A percentile compares a stretch with the other conserved stretches of the same genome.
Conservation (phyloP, 1,140 invertebrate genomes). For the Micrasema minimum region DNA sequence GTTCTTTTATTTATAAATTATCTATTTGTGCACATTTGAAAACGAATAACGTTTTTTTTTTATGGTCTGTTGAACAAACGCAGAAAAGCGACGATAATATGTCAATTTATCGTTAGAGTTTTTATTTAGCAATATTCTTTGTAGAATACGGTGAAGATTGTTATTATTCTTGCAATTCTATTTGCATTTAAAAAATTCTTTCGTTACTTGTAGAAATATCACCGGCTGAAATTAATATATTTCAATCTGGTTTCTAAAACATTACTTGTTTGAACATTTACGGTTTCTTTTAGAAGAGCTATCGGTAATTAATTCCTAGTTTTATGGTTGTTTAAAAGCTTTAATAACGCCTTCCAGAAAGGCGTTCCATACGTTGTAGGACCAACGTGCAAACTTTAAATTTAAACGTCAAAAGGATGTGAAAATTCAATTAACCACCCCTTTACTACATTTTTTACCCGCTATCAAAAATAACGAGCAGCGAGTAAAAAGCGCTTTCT, state of each 20-base stretch:
- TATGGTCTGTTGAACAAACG: background rate
- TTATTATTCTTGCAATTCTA: background rate
- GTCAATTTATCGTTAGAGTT: background rate
- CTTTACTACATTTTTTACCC: background rate
- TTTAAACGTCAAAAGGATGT: conserved; percentile 42
- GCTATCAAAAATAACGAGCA: background rate
- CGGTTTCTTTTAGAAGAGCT: background rate
- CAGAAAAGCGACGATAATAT: background rate
- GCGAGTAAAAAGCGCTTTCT: too few relatives aligned
- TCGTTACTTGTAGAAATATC: too few relatives aligned
- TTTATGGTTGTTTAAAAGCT: conserved; percentile 5
- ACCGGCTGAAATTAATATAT: background rate
- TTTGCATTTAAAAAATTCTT: background rate
- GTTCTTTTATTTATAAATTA: background rate
- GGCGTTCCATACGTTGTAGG: background rate
- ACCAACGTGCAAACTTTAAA: conserved; percentile 18
- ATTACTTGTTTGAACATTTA: background rate
- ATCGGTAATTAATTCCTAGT: background rate
- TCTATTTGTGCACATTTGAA: background rate
- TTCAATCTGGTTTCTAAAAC: background rate
- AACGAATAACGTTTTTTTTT: background rate
- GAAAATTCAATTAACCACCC: conserved; percentile 41
- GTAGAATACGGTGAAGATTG: too few relatives aligned
- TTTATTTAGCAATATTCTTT: too few relatives aligned
- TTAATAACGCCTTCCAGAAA: conserved; percentile 3